Percentiles rank a stretch among this genome's conserved stretches.
Conservation (phyloP, 2,113 vertebrate genomes). For the Pantherophis guttatus region DNA sequence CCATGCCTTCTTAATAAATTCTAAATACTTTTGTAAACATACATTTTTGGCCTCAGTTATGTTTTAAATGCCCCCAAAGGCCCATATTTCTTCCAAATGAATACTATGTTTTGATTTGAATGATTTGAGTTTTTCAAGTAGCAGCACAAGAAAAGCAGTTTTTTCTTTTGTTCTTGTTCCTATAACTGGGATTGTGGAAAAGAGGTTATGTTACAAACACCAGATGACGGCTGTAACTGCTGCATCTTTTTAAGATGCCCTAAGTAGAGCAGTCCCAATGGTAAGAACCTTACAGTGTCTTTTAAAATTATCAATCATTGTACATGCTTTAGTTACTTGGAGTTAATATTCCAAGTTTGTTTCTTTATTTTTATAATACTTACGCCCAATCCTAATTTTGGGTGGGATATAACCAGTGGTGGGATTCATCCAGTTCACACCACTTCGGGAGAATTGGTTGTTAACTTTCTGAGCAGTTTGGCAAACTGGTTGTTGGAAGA, state of each 20-base stretch:
- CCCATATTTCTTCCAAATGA: not conserved
- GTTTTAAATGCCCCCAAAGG: not conserved
- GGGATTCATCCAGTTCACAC: too few relatives aligned
- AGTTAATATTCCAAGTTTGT: not conserved
- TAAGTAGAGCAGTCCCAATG: not conserved
- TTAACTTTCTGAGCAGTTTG: too few relatives aligned
- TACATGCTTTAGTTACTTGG: not conserved
- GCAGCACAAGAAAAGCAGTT: not conserved
- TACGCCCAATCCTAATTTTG: not conserved
- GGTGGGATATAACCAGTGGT: too few relatives aligned
- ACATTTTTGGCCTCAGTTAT: not conserved
- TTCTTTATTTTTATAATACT: not conserved
- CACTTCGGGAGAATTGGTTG: too few relatives aligned
- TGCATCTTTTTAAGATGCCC: too few relatives aligned
- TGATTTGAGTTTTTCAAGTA: not conserved
- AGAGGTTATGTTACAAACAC: not conserved
- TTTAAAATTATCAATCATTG: slow-evolving; percentile 10
- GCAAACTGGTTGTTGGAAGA: too few relatives aligned
- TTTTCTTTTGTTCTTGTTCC: not conserved
- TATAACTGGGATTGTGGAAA: not conserved
- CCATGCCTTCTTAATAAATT: not conserved
- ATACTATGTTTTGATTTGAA: not conserved
- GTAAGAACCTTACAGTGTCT: not conserved
- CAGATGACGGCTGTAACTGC: not conserved
- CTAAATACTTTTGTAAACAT: not conserved